Percentiles rank a stretch among this genome's conserved stretches.
phyloP scores from a whole-genome alignment of 2,797 vertebrate genomes.

The Bucorvus abyssinicus region DNA sequence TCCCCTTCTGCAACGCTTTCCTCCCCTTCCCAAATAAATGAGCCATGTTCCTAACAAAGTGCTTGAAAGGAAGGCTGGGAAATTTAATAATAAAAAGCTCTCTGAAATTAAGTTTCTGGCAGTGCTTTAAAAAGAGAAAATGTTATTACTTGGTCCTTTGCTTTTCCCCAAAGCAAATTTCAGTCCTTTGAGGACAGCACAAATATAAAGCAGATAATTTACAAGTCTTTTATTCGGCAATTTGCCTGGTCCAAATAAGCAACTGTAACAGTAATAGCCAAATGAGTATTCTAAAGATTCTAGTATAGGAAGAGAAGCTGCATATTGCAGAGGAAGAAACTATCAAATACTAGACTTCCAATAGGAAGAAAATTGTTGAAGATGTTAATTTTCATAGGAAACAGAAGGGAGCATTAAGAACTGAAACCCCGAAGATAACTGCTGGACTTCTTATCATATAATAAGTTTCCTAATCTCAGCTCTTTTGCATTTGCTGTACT shows the following conservation, averaged over 20 bases:
- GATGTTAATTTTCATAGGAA: neutral
- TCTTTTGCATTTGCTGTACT: neutral
- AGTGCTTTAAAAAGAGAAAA: slow-evolving; percentile 41
- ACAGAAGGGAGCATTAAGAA: neutral
- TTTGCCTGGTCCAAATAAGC: slow-evolving; percentile 56
- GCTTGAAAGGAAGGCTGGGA: slow-evolving; percentile 43
- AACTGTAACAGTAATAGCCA: neutral
- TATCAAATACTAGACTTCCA: slow-evolving; percentile 16
- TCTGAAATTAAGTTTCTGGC: slow-evolving; percentile 61
- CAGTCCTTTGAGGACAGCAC: slow-evolving; percentile 43
- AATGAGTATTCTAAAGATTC: neutral
- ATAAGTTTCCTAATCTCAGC: neutral
- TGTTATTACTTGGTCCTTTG: slow-evolving; percentile 50
- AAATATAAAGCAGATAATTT: slow-evolving; percentile 57
- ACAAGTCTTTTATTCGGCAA: slow-evolving; percentile 44
- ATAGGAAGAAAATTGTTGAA: neutral
- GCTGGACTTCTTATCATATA: neutral
- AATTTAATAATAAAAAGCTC: slow-evolving; percentile 53
- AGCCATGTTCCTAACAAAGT: slow-evolving; percentile 14
- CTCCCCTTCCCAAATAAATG: slow-evolving; percentile 20
- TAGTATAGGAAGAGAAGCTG: neutral
- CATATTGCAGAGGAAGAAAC: neutral
- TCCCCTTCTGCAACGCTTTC: neutral
- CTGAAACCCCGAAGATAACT: neutral
- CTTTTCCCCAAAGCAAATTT: slow-evolving; percentile 58